Evolutionary conservation across 2,797 vertebrate genomes (phyloP), one percentile per base, ranked within the genome.

Genomic region (Arnoldichthys spilopterus): DNA sequence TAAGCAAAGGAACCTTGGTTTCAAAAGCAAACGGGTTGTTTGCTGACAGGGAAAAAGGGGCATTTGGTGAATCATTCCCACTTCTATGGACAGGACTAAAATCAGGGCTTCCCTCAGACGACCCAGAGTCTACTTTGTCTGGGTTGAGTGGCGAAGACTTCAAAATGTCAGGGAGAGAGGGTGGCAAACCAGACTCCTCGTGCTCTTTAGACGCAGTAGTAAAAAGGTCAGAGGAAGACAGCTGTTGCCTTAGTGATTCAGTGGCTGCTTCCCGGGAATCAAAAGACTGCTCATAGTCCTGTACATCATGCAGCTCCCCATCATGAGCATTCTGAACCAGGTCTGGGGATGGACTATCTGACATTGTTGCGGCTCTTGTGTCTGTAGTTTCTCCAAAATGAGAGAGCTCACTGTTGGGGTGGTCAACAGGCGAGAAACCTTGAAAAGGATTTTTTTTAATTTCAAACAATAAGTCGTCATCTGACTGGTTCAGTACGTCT

Each of bases 331-430:
- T 96, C 87, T 98, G 97, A 45, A 98, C 97, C 86, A 99, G 91
- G 87, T 99, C 97, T 13, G 97, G 97, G 72, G 97, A 98, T 1
- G 96, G 96, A 81, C 96, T 96, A 89, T 98, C 96, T 0, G 95
- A 94, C 89, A 96, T 91, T 85, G 86, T 94, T 2, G 92, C 76
- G 8, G 86, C 68, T 20, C 76, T 85, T 71, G 84, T 85, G 62
- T 92, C 89, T 0, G 87, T 88, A 0, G 83, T 56, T 18, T 93
- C 92, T 43, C 86, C 91, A 80, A 92, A 93, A 71, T 90, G 87
- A 12, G 91, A 90, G 78, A 91, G 91, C 15, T 87, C 88, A 11
- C 86, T 87, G 66, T 24, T 28, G 9, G 64, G 74, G 51, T 92
- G 89, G 0, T 88, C 90, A 73, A 93, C 78, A 4, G 92, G 92